Evolutionary conservation across 2,888 invertebrate species (phyloP), one percentile per base, ranked within the genome.

Genomic region (Lasiommata megera): DNA sequence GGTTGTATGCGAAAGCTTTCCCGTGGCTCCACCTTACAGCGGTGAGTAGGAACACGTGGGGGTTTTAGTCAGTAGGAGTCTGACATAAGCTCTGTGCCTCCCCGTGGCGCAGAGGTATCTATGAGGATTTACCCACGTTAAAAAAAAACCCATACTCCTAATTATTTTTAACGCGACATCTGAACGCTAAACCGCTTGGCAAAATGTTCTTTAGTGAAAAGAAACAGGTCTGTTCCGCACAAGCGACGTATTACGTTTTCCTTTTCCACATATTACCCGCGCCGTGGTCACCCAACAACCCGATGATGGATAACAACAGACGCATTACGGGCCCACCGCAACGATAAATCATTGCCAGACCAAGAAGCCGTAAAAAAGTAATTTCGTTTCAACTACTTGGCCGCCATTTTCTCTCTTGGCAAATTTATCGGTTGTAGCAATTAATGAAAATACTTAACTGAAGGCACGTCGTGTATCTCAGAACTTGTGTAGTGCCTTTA

Each of bases 301-400:
- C 68, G 66, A 80, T 84, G 82, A 84, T 80, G 79, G 80, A 84
- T 83, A 76, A 63, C 73, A 66, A 73, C 72, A 67, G 68, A 69
- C 69, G 71, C 76, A 77, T 76, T 77, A 70, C 67, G 59, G 51
- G 65, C 60, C 70, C 66, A 67, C 67, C 66, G 65, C 67, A 58
- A 67, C 73, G 60, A 84, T 85, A 82, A 84, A 85, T 85, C 83
- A 83, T 78, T 67, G 65, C 66, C 34, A 56, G 46, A 63, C 60
- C 66, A 67, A 65, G 65, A 63, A 65, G 67, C 74, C 71, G 73
- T 73, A 74, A 72, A 77, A 81, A 79, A 79, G 76, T 72, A 77
- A 79, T 79, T 76, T 69, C 67, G 67, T 67, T 64, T 67, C 66
- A 62, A 54, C 64, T 67, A 69, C 71, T 74, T 67, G 59, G 58